A percentile compares a stretch with the other conserved stretches of the same genome.
These are phyloP conservation scores for Coptodon rendalli DNA, from an alignment of 2,113 vertebrate genomes.

Conservation along the genomic window DNA sequence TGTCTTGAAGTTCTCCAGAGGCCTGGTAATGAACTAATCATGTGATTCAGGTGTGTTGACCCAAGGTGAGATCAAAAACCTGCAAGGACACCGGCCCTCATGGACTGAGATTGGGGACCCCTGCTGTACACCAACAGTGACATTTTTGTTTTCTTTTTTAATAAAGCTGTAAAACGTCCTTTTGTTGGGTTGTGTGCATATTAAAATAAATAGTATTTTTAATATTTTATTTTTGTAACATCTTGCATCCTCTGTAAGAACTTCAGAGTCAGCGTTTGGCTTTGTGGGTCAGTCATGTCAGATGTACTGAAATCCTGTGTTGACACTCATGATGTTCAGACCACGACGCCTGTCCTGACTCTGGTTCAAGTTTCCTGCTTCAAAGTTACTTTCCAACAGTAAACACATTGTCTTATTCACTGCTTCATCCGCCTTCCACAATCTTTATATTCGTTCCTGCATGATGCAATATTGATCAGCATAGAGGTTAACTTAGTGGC, in stretches of 20 bases:
- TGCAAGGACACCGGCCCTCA: too few species aligned
- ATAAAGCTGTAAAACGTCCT: not conserved
- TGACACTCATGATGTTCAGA: not conserved
- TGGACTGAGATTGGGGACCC: too few species aligned
- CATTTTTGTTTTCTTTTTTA: not conserved
- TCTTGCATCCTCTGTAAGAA: not conserved
- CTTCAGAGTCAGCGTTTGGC: not conserved
- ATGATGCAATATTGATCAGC: rapidly evolving
- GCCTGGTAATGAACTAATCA: too few species aligned
- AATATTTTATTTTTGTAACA: not conserved
- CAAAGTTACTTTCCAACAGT: not conserved
- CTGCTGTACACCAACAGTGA: not conserved
- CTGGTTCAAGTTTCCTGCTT: not conserved
- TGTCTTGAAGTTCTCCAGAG: too few species aligned
- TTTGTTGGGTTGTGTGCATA: rapidly evolving
- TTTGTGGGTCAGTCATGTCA: not conserved
- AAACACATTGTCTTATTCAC: rapidly evolving
- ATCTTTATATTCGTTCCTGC: rapidly evolving
- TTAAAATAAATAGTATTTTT: not conserved
- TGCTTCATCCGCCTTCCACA: rapidly evolving
- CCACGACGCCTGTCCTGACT: not conserved
- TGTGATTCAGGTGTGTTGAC: too few species aligned
- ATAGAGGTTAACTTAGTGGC: rapidly evolving
- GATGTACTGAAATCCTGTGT: not conserved
- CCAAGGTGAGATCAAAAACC: too few species aligned